Evolutionary conservation across 2,113 vertebrate species (phyloP), one percentile per base, ranked within the genome.

Genomic region (Speoplatyrhinus poulsoni): DNA sequence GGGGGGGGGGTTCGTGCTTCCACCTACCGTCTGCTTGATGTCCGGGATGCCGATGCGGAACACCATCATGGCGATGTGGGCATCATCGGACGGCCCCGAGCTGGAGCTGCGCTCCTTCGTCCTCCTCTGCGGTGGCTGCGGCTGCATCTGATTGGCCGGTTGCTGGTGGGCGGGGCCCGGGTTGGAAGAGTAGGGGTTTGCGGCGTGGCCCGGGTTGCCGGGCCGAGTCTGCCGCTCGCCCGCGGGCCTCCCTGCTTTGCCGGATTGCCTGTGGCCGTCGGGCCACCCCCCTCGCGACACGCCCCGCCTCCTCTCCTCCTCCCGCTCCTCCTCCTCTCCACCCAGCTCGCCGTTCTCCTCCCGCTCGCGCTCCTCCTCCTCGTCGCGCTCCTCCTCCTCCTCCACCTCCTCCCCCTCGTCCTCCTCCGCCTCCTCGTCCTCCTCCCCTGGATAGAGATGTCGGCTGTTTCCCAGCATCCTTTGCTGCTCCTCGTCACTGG

Each of bases 1-100:
- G 49, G 9, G 3, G 16, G 12, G 11, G 19, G 33, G 10, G 15
- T 16, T 52, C 13, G 16, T 57, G 55, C 41, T 69, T 47, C 19
- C 61, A 86, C 95, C 95, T 77, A 97, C 96, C 83, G 96, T 97
- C 87, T 96, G 95, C 85, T 96, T 95, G 72, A 97, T 94, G 89
- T 97, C 96, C 11, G 96, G 95, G 85, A 97, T 96, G 78, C 96
- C 96, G 16, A 97, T 97, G 68, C 96, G 92, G 79, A 97, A 97
- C 84, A 97, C 95, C 94, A 95, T 95, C 95, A 97, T 95, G 90
- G 94, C 94, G 82, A 96, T 93, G 87, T 95, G 93, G 73, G 93
- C 67, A 74, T 96, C 95, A 41, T 96, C 95, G 16, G 92, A 76
- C 47, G 89, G 88, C 6, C 88, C 85, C 0, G 93, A 89, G 63